phyloP scores from a whole-genome alignment of 2,113 vertebrate genomes.

The Myotis yumanensis region DNA sequence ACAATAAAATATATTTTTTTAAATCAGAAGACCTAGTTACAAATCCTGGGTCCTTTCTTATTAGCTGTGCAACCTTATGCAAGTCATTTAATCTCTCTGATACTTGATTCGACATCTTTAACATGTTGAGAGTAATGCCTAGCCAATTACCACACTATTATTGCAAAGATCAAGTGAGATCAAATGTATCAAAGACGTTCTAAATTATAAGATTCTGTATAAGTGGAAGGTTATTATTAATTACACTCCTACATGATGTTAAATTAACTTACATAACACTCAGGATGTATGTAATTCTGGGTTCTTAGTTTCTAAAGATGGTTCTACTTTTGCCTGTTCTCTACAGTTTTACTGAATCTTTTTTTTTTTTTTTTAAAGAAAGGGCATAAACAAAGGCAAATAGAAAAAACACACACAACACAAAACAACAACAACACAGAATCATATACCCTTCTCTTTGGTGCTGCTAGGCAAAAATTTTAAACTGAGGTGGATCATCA shows the following conservation, averaged over 20 bases:
- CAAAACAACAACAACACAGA: background rate
- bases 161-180: background rate
- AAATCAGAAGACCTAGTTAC: background rate
- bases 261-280: background rate
- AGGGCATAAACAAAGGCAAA: constrained; percentile 15
- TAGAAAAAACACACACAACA: background rate
- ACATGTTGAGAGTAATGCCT: background rate
- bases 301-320: constrained; percentile 3
- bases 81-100: constrained; percentile 17
- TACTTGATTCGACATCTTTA: background rate
- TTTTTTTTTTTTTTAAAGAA: background rate
- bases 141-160: background rate
- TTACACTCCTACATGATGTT: background rate
- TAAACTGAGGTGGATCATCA: background rate
- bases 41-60: background rate
- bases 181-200: background rate
- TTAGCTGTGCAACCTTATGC: background rate
- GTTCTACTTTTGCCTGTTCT: constrained; percentile 29
- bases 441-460: background rate
- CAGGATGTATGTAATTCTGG: background rate
- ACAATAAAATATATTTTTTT: no score
- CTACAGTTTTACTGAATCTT: background rate
- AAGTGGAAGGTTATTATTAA: background rate
- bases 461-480: background rate
- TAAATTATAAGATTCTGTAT: background rate